A percentile compares a stretch with the other conserved stretches of the same genome.
Evolutionary conservation across 2,113 vertebrate genomes (phyloP).

Genomic region (Elachura formosa): DNA sequence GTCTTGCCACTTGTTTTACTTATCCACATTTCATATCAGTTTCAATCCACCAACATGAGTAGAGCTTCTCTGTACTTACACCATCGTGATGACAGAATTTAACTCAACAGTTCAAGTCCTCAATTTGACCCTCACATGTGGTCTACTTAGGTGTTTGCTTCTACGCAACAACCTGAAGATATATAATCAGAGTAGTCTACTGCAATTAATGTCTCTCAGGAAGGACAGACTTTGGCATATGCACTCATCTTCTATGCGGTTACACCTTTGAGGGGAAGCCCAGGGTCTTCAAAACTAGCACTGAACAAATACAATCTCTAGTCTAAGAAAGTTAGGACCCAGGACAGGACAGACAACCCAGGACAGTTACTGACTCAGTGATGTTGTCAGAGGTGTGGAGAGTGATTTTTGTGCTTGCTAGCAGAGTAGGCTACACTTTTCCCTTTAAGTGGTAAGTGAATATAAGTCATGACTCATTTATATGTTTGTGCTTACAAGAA

Average conservation of each 20-base stretch:
- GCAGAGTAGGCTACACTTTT: neutral
- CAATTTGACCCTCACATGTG: neutral
- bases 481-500: neutral
- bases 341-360: no score
- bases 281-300: neutral
- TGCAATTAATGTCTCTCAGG: neutral
- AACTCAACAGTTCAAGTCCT: neutral
- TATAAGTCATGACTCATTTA: neutral
- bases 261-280: no score
- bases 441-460: neutral
- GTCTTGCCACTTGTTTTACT: neutral
- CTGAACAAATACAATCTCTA: neutral
- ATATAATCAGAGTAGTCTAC: neutral
- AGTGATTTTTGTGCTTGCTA: neutral
- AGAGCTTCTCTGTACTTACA: neutral
- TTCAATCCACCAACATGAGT: neutral
- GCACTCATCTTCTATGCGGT: neutral
- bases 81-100: neutral
- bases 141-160: neutral
- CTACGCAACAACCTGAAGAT: neutral
- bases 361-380: neutral
- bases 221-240: neutral
- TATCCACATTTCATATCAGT: neutral
- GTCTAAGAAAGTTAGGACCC: neutral
- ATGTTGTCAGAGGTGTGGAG: neutral